These are phyloP conservation scores for Nylanderia fulva DNA, from an alignment of 1,140 invertebrate species.

Conservation along the genomic window DNA sequence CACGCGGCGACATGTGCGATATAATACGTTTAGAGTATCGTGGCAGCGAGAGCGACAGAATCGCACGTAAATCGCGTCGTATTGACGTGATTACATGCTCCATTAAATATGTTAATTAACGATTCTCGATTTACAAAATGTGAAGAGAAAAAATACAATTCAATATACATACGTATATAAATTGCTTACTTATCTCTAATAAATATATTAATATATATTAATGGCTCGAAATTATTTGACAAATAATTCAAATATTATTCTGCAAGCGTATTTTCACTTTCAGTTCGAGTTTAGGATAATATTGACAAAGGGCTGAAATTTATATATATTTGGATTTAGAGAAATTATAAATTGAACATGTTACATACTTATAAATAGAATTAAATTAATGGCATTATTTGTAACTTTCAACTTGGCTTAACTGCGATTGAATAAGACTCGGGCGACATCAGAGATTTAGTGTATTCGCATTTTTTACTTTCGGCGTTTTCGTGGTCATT, in stretches of 20 bases:
- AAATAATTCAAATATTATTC: no score
- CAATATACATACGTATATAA: not conserved
- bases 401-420: not conserved
- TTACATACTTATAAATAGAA: no score
- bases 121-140: not conserved
- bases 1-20: constrained; percentile 21
- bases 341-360: no score
- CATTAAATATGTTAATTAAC: constrained; percentile 3
- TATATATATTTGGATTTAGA: no score
- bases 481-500: constrained; percentile 19
- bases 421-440: not conserved
- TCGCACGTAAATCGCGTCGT: constrained; percentile 3
- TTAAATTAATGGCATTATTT: not conserved
- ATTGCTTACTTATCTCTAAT: not conserved
- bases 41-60: constrained; percentile 28
- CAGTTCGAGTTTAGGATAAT: not conserved
- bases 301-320: not conserved
- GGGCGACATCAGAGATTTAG: not conserved
- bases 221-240: no score
- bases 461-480: constrained; percentile 24
- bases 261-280: no score
- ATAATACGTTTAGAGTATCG: constrained; percentile 45
- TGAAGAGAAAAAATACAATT: not conserved
- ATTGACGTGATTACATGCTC: constrained; percentile 29
- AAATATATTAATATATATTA: no score